A percentile compares a stretch with the other conserved stretches of the same genome.
These are phyloP conservation scores for Indicator maculatus DNA, from an alignment of 2,113 vertebrate species.

Conservation along the genomic window DNA sequence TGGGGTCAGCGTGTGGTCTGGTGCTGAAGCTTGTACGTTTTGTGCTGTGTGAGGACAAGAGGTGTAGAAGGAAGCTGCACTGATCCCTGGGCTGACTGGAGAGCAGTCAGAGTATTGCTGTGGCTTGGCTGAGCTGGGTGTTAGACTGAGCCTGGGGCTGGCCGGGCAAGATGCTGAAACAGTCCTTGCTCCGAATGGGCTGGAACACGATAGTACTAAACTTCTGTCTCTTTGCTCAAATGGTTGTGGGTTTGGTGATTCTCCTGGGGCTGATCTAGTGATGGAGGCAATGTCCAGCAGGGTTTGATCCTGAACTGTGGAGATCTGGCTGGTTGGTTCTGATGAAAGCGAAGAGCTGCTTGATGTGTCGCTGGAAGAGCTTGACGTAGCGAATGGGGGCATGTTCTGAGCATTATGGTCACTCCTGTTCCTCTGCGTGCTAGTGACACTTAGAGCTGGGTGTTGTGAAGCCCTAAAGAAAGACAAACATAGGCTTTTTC, in stretches of 20 bases:
- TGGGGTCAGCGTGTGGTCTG: conserved; percentile 22
- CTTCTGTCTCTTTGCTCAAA: conserved; percentile 17
- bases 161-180: neutral
- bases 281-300: conserved; percentile 48
- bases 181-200: neutral
- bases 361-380: conserved; percentile 58
- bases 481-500: conserved; percentile 54
- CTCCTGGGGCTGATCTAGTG: conserved; percentile 29
- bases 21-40: conserved; percentile 29
- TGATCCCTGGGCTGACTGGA: conserved; percentile 58
- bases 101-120: conserved; percentile 48
- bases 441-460: conserved; percentile 68
- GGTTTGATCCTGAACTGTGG: conserved; percentile 59
- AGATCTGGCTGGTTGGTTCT: conserved; percentile 52
- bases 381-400: conserved; percentile 26
- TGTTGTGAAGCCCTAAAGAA: conserved; percentile 70
- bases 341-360: conserved; percentile 61
- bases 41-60: conserved; percentile 58
- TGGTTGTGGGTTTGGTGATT: neutral
- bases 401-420: conserved; percentile 50
- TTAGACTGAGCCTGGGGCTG: conserved; percentile 45
- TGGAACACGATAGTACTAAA: conserved; percentile 16
- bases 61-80: conserved; percentile 23
- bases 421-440: conserved; percentile 48
- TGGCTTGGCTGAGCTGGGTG: conserved; percentile 50